Conservation (phyloP, 2,113 vertebrate genomes). For the Condylura cristata region DNA sequence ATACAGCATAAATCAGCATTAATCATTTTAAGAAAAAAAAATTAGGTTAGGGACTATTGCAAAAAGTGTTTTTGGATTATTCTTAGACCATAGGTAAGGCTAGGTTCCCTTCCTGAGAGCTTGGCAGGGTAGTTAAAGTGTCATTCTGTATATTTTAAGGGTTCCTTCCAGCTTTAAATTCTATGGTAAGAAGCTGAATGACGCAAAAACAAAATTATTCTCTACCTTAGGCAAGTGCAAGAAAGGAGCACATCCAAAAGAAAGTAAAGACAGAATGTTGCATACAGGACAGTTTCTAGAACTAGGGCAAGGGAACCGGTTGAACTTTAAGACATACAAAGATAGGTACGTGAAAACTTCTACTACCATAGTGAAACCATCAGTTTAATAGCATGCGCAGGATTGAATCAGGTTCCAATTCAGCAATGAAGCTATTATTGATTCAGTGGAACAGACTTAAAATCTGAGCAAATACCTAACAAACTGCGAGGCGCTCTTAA, state of each 20-base stretch:
- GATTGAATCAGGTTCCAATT: slow-evolving; percentile 80
- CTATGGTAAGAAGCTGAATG: background rate
- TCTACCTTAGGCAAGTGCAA: slow-evolving; percentile 73
- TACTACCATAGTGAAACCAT: slow-evolving; percentile 24
- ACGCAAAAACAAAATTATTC: slow-evolving; percentile 72
- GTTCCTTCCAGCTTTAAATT: background rate
- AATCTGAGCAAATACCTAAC: slow-evolving; percentile 86
- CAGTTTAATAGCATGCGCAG: slow-evolving; percentile 63
- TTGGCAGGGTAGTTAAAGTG: slow-evolving; percentile 67
- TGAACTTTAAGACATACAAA: background rate
- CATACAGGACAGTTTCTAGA: slow-evolving; percentile 75
- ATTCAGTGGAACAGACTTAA: slow-evolving; percentile 86
- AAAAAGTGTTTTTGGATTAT: slow-evolving; percentile 28
- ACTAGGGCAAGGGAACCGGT: slow-evolving; percentile 56
- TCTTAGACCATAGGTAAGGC: slow-evolving; percentile 41
- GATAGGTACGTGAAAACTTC: slow-evolving; percentile 37
- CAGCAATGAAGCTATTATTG: slow-evolving; percentile 87
- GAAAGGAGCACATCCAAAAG: slow-evolving; percentile 61
- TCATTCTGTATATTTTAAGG: slow-evolving; percentile 71
- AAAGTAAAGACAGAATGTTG: slow-evolving; percentile 9
- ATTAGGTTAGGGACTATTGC: background rate
- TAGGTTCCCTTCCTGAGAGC: slow-evolving; percentile 40
- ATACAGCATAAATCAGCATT: background rate
- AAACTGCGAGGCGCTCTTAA: slow-evolving; percentile 86
- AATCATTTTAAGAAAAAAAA: slow-evolving; percentile 14